These are phyloP conservation scores for Sarcophaga peregrina DNA, from an alignment of 1,140 invertebrate genomes.

Conservation along the genomic window DNA sequence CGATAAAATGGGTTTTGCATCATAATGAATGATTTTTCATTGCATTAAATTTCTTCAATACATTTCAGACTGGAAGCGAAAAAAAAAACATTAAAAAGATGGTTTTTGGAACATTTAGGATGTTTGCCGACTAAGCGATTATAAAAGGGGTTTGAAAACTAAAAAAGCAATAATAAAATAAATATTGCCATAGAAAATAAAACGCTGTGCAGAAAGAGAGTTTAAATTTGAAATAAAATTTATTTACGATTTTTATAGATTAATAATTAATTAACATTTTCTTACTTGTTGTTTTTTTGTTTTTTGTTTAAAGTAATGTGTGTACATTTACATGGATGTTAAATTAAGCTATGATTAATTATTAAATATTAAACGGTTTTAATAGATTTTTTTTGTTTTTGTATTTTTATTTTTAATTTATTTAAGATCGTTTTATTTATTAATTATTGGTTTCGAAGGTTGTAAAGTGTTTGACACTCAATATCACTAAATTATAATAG, in stretches of 20 bases:
- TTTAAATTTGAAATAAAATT: conserved; percentile 11
- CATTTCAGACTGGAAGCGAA: too few relatives aligned
- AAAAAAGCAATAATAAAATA: too few relatives aligned
- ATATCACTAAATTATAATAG: conserved; percentile 25
- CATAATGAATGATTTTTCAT: too few relatives aligned
- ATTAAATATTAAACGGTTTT: too few relatives aligned
- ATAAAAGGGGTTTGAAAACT: too few relatives aligned
- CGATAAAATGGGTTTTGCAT: too few relatives aligned
- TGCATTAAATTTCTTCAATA: too few relatives aligned
- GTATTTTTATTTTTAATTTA: neutral
- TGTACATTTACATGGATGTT: conserved; percentile 5
- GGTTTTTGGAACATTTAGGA: too few relatives aligned
- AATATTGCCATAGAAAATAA: too few relatives aligned
- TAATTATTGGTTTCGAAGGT: conserved; percentile 12
- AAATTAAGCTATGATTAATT: neutral
- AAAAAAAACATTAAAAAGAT: too few relatives aligned
- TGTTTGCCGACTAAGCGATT: too few relatives aligned
- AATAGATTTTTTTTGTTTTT: neutral
- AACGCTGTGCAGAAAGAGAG: neutral
- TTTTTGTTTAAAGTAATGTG: neutral
- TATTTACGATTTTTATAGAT: neutral
- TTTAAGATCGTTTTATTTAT: neutral
- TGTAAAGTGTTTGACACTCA: conserved; percentile 33
- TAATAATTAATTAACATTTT: conserved; percentile 9
- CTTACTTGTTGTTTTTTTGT: too few relatives aligned